Conservation (phyloP, 2,888 invertebrate genomes). For the Diploptera punctata region DNA sequence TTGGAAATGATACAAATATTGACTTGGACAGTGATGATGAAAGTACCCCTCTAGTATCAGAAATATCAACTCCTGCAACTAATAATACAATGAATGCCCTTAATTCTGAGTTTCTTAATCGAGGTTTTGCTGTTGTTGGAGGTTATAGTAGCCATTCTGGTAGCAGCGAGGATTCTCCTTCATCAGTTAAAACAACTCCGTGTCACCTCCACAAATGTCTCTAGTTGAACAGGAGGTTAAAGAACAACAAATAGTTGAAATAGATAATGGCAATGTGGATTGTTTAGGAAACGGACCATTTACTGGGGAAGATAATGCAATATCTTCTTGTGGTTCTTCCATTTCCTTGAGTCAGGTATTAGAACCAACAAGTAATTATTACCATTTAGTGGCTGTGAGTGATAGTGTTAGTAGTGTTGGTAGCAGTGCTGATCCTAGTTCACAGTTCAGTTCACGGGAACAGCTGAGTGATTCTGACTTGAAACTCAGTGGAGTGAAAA, state of each 20-base stretch:
- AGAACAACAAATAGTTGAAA: background rate
- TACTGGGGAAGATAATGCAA: slow-evolving; percentile 9
- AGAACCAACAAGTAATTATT: slow-evolving; percentile 39
- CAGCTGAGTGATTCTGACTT: slow-evolving; percentile 28
- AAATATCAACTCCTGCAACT: slow-evolving; percentile 53
- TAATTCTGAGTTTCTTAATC: slow-evolving; percentile 25
- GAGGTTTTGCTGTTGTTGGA: slow-evolving; percentile 34
- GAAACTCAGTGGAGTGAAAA: slow-evolving; percentile 14
- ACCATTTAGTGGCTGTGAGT: slow-evolving; percentile 39
- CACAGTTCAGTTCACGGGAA: slow-evolving; percentile 29
- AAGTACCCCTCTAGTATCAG: slow-evolving; percentile 69
- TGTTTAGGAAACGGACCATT: background rate
- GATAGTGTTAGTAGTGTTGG: slow-evolving; percentile 38
- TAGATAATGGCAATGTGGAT: slow-evolving; percentile 21
- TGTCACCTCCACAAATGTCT: slow-evolving; percentile 21
- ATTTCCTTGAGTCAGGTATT: slow-evolving; percentile 39
- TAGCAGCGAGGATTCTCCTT: slow-evolving; percentile 35
- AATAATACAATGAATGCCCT: background rate
- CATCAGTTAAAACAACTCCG: slow-evolving; percentile 34
- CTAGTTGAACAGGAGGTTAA: background rate
- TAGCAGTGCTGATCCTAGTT: background rate
- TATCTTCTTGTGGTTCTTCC: slow-evolving; percentile 41
- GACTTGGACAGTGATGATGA: slow-evolving; percentile 66
- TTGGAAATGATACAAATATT: slow-evolving; percentile 13
- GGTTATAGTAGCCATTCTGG: slow-evolving; percentile 30